Percentiles rank a stretch among this genome's conserved stretches.
Conservation (phyloP, 30 jellyfish, hydroid and myxozoan genomes). For the Aurelia sp. region DNA sequence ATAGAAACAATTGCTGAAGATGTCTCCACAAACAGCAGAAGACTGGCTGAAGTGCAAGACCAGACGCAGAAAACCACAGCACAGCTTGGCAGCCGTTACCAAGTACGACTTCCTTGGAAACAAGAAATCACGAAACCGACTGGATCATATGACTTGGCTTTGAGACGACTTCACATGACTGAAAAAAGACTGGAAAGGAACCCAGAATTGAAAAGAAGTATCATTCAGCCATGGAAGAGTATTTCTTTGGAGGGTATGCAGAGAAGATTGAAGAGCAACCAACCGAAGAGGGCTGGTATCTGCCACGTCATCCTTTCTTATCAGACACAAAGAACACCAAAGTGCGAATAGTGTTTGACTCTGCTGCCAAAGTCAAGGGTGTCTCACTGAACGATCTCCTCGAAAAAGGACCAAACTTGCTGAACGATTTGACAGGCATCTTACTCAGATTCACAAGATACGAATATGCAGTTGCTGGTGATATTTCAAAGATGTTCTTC, state of each 20-base stretch:
- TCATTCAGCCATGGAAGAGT: too few species aligned
- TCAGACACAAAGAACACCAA: not conserved
- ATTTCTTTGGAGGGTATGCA: too few species aligned
- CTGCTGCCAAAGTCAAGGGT: too few species aligned
- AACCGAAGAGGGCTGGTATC: too few species aligned
- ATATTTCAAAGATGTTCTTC: too few species aligned
- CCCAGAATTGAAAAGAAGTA: too few species aligned
- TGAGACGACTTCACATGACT: constrained; percentile 18
- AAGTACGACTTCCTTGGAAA: too few species aligned
- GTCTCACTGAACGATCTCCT: too few species aligned
- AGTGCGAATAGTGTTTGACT: not conserved
- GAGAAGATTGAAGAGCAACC: too few species aligned
- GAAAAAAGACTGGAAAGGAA: not conserved
- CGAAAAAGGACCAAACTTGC: constrained; percentile 18
- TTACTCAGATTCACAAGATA: constrained; percentile 46
- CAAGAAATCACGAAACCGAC: not conserved
- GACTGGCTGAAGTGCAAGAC: constrained; percentile 18
- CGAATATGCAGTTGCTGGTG: constrained; percentile 25
- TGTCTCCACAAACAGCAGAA: constrained; percentile 5
- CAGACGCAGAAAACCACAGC: not conserved
- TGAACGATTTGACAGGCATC: constrained; percentile 44
- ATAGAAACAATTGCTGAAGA: not conserved
- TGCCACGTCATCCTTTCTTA: too few species aligned
- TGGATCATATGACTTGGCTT: constrained; percentile 23
- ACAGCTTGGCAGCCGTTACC: too few species aligned